Evolutionary conservation across 2,797 vertebrate species (phyloP).

Genomic region (Sitta carolinensis): DNA sequence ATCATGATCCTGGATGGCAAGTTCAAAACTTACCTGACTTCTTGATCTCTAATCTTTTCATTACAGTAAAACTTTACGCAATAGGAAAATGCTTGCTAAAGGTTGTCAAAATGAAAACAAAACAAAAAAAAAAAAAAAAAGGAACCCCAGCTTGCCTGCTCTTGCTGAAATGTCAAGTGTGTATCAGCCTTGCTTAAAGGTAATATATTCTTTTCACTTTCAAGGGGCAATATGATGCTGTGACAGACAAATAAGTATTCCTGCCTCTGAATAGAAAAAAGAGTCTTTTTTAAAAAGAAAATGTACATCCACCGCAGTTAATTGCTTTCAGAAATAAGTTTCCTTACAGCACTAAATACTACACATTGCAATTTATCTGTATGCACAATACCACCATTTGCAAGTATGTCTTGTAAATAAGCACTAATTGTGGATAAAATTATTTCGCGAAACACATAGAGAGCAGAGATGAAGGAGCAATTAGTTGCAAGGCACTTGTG

Average conservation of each 20-base stretch:
- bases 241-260: background rate
- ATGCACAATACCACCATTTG: background rate
- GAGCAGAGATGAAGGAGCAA: background rate
- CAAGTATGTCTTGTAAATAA: background rate
- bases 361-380: background rate
- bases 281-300: background rate
- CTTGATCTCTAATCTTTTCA: background rate
- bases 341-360: background rate
- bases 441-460: background rate
- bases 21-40: background rate
- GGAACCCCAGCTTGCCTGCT: background rate
- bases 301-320: background rate
- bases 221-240: background rate
- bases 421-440: background rate
- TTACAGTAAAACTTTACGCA: background rate
- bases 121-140: background rate
- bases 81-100: background rate
- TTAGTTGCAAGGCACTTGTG: background rate
- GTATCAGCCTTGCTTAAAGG: background rate
- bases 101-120: background rate
- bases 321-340: background rate
- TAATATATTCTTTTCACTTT: background rate
- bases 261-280: background rate
- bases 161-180: background rate
- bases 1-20: background rate